Conservation (phyloP, 2,888 invertebrate genomes). For the Timandra comae region DNA sequence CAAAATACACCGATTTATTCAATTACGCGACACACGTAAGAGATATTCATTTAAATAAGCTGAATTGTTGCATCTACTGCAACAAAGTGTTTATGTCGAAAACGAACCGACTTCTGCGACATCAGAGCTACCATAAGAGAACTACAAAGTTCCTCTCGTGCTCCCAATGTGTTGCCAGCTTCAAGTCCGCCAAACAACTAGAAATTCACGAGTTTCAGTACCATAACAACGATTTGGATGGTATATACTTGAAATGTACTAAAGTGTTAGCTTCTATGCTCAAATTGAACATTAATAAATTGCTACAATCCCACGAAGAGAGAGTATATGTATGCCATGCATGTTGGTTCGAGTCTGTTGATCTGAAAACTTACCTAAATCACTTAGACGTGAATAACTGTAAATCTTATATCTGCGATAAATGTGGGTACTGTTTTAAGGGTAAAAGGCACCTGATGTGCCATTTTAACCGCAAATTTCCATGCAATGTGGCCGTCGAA, state of each 20-base stretch:
- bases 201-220: slow-evolving; percentile 25
- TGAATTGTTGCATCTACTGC: slow-evolving; percentile 42
- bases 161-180: slow-evolving; percentile 39
- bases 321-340: slow-evolving; percentile 22
- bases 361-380: slow-evolving; percentile 27
- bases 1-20: slow-evolving; percentile 27
- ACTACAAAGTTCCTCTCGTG: slow-evolving; percentile 39
- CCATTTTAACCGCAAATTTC: slow-evolving; percentile 23
- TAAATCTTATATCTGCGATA: slow-evolving; percentile 29
- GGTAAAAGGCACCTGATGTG: slow-evolving; percentile 19
- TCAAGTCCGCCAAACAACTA: slow-evolving; percentile 25
- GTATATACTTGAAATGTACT: slow-evolving; percentile 32
- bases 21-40: slow-evolving; percentile 43
- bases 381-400: slow-evolving; percentile 39
- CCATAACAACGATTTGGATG: slow-evolving; percentile 35
- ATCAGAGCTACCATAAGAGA: slow-evolving; percentile 33
- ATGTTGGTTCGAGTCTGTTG: slow-evolving; percentile 26
- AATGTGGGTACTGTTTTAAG: slow-evolving; percentile 36
- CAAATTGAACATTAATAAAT: slow-evolving; percentile 33
- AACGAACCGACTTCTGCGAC: slow-evolving; percentile 14
- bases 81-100: slow-evolving; percentile 35
- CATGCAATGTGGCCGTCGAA: slow-evolving; percentile 11
- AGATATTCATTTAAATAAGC: slow-evolving; percentile 33
- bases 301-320: slow-evolving; percentile 2
- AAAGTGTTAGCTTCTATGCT: slow-evolving; percentile 39